Base-by-base conservation (phyloP, 2,888 invertebrate genomes). In the Isoperla grammatica region DNA sequence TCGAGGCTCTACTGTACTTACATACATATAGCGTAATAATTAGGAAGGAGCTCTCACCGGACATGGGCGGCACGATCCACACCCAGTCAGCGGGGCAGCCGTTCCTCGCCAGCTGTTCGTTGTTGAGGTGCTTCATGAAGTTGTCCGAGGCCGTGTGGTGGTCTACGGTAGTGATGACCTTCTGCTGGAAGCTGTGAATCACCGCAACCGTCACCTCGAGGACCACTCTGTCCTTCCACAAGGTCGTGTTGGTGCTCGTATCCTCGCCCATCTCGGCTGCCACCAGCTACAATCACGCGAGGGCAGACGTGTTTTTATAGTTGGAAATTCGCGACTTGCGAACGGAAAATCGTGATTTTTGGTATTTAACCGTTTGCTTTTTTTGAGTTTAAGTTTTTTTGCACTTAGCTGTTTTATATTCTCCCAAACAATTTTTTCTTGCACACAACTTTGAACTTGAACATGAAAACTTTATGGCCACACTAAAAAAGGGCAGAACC, bases 111-210 rank as follows among this genome's bases (percentile, higher is more conserved):
- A 89, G 81, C 66, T 88, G 86, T 73, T 95, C 95, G 71, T 93
- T 95, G 69, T 94, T 93, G 68, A 92, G 80, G 76, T 95, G 94
- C 71, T 94, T 94, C 84, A 95, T 93, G 74, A 96, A 96, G 65
- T 93, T 61, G 91, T 74, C 95, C 95, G 94, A 88, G 17, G 95
- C 95, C 1, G 95, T 92, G 72, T 96, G 95, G 72, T 96, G 93
- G 77, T 96, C 96, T 4, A 95, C 93, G 60, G 96, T 95, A 6
- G 95, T 95, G 1, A 94, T 90, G 66, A 91, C 91, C 58, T 84
- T 84, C 66, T 81, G 81, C 75, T 82, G 82, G 66, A 88, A 96
- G 71, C 95, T 95, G 72, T 94, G 85, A 22, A 96, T 76, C 1
- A 96, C 95, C 0, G 95, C 95, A 40, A 94, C 79, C 71, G 95